A percentile compares a stretch with the other conserved stretches of the same genome.
Evolutionary conservation across 2,888 invertebrate genomes (phyloP).

Genomic region (Pristionchus arcanus): DNA sequence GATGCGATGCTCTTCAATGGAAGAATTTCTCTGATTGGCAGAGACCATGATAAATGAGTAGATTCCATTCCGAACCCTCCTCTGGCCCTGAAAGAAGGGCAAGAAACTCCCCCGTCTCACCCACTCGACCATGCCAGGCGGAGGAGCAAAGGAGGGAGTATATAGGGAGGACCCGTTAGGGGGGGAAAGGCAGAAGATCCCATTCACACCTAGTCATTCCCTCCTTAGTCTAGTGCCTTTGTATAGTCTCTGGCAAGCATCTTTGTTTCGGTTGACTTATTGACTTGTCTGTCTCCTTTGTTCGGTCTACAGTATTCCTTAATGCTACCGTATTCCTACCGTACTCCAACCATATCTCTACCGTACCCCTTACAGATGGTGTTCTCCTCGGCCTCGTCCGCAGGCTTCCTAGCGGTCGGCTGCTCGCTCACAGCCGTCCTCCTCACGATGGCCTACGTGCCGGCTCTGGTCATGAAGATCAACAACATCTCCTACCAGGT

Average conservation of each 20-base stretch:
- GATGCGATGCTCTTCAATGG: background rate
- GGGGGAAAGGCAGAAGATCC: conserved; percentile 2
- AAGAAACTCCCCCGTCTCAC: conserved; percentile 23
- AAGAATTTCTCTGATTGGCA: background rate
- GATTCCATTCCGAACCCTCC: background rate
- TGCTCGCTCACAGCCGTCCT: conserved; percentile 65
- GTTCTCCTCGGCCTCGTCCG: conserved; percentile 61
- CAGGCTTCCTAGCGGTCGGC: conserved; percentile 66
- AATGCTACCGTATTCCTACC: background rate
- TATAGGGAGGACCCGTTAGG: conserved; percentile 47
- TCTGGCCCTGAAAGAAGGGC: conserved; percentile 28
- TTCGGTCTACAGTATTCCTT: background rate
- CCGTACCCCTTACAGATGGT: conserved; percentile 36
- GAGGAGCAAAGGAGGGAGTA: conserved; percentile 9
- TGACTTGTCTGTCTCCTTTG: background rate
- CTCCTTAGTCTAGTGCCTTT: background rate
- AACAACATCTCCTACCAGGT: conserved; percentile 69
- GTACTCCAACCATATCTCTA: background rate
- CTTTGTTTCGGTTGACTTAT: background rate
- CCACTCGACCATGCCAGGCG: conserved; percentile 44
- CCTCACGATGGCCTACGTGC: conserved; percentile 67
- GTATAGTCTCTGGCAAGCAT: background rate
- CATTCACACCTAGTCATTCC: conserved; percentile 29
- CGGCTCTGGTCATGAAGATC: conserved; percentile 69
- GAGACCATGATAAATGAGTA: background rate